Base-by-base conservation (phyloP, 2,113 vertebrate species). In the Mola mola region DNA sequence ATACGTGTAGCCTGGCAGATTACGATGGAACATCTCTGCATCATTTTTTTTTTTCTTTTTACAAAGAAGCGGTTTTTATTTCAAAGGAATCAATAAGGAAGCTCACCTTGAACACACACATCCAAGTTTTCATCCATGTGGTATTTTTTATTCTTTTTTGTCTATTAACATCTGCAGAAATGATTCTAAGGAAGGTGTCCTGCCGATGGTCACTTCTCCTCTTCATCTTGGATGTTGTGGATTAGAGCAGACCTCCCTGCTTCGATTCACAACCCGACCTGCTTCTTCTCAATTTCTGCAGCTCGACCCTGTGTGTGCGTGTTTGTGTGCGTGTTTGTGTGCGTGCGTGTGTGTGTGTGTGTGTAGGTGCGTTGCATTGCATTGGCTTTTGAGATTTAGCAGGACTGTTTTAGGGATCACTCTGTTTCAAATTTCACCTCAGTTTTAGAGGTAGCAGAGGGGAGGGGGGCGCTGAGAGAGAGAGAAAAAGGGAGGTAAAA, bases 391-490 rank as follows among this genome's bases (percentile, higher is more conserved):
- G 88, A 89, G 89, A 87, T 89, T 87, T 76, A 89, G 69, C 83
- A 87, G 89, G 87, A 90, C 89, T 89, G 82, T 88, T 87, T 87
- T 85, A 62, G 74, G 72, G 85, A 88, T 81, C 56, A 44, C 57
- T 68, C 53, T 83, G 83, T 73, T 87, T 88, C 86, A 66, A 42
- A 72, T 87, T 86, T 88, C 80, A 75, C 75, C 62, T 72, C 62
- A 52, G 65, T 64, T 68, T 66, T 53, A 64, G 59, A 65, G 37
- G 77, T 52, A 63, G 42, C 34, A 49, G 26, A 40, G 46, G 67
- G 34, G 40, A 26, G 37, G 36, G 41, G 51, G n/a, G n/a, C n/a
- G n/a, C n/a, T n/a, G n/a, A n/a, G n/a, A n/a, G n/a, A 53, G 17
- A 52, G 62, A 13, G 46, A 44, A 38, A 63, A 5, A 46, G 38